Evolutionary conservation across 2,797 vertebrate species (phyloP).

Genomic region (Oreortyx pictus): DNA sequence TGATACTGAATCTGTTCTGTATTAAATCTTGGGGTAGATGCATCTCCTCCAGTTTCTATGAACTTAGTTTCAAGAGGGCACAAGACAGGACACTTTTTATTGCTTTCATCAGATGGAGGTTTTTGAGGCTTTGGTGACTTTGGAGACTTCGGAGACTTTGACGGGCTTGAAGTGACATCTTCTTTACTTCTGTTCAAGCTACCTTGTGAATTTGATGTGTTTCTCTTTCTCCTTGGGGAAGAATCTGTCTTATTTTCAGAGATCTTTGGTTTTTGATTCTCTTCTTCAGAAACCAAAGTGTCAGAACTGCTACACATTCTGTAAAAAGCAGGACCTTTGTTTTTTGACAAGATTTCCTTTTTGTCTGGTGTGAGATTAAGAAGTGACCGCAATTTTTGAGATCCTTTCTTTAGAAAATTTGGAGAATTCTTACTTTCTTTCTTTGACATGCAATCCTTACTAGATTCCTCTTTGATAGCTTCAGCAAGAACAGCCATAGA

Average conservation of each 20-base stretch:
- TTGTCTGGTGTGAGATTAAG: slow-evolving; percentile 89
- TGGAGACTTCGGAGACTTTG: slow-evolving; percentile 53
- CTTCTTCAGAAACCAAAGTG: slow-evolving; percentile 85
- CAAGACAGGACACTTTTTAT: slow-evolving; percentile 62
- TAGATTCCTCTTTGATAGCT: slow-evolving; percentile 75
- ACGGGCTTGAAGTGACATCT: slow-evolving; percentile 64
- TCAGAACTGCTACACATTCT: slow-evolving; percentile 87
- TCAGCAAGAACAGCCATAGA: slow-evolving; percentile 84
- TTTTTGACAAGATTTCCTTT: slow-evolving; percentile 82
- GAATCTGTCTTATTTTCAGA: slow-evolving; percentile 66
- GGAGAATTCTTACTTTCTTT: slow-evolving; percentile 80
- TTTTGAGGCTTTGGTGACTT: slow-evolving; percentile 64
- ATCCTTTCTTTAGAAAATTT: slow-evolving; percentile 86
- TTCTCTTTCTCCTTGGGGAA: slow-evolving; percentile 75
- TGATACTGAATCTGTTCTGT: slow-evolving; percentile 85
- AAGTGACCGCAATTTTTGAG: slow-evolving; percentile 89
- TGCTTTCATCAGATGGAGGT: slow-evolving; percentile 66
- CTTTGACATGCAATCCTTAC: slow-evolving; percentile 70
- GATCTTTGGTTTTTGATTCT: slow-evolving; percentile 74
- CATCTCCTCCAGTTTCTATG: slow-evolving; percentile 75
- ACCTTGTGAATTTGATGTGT: slow-evolving; percentile 77
- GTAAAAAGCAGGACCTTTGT: slow-evolving; percentile 79
- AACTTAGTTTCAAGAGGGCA: slow-evolving; percentile 70
- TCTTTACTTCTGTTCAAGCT: slow-evolving; percentile 80
- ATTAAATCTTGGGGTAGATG: slow-evolving; percentile 87